Percentiles rank a stretch among this genome's conserved stretches.
Conservation (phyloP, 2,113 vertebrate genomes). For the Tichodroma muraria region DNA sequence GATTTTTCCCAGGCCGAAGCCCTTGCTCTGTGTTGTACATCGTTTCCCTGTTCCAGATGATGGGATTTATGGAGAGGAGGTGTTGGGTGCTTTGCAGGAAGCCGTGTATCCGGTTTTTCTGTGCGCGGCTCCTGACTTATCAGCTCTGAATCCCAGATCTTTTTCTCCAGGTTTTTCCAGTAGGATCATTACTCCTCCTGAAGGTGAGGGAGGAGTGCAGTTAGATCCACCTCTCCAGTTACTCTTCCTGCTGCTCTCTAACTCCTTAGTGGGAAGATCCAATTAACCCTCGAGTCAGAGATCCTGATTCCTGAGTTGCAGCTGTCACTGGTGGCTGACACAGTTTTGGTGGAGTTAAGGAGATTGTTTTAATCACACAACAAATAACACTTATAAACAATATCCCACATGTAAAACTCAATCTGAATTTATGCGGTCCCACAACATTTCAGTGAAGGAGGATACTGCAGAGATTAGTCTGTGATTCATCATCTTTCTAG, state of each 20-base stretch:
- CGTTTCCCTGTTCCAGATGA: not conserved
- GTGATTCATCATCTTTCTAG: not conserved
- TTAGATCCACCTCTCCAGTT: not conserved
- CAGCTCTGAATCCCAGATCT: not conserved
- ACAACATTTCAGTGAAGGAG: not conserved
- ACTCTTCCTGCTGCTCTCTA: not conserved
- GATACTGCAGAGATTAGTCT: not conserved
- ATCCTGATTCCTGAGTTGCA: not conserved
- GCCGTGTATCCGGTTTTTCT: not conserved
- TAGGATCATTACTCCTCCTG: not conserved
- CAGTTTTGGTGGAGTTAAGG: not conserved
- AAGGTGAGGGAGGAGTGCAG: not conserved
- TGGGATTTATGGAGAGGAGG: not conserved
- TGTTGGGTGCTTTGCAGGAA: slow-evolving; percentile 2
- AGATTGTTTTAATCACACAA: not conserved
- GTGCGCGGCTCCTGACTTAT: not conserved
- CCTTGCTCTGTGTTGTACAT: not conserved
- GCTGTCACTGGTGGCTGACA: not conserved
- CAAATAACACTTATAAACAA: not conserved
- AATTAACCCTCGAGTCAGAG: not conserved
- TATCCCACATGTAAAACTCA: not conserved
- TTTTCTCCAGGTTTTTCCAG: not conserved
- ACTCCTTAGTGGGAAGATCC: not conserved
- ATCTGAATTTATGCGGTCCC: not conserved
- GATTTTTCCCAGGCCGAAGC: not conserved